These are phyloP conservation scores for Tupaia tana DNA, from an alignment of 2,113 vertebrate genomes.

Conservation along the genomic window DNA sequence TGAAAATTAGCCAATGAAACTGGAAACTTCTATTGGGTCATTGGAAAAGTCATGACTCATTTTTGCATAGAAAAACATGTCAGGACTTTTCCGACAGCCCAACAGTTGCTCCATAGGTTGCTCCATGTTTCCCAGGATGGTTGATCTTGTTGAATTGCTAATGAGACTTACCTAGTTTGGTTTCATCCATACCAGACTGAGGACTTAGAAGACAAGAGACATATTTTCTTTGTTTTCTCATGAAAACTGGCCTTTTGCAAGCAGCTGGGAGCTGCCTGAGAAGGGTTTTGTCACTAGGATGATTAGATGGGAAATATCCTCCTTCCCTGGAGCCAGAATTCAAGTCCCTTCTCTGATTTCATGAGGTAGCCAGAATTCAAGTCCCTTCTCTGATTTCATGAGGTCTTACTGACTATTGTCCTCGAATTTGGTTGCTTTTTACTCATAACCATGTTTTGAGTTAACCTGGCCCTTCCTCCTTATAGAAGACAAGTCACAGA, in stretches of 20 bases:
- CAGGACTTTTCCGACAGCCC: no score
- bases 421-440: background rate
- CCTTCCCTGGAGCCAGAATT: background rate
- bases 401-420: background rate
- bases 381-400: background rate
- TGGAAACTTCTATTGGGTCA: background rate
- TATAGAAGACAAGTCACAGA: background rate
- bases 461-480: background rate
- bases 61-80: no score
- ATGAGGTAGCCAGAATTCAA: conserved; percentile 13
- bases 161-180: background rate
- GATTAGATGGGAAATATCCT: background rate
- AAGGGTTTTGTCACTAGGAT: background rate
- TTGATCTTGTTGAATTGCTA: conserved; percentile 12
- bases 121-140: background rate
- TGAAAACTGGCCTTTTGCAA: background rate
- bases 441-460: background rate
- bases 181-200: background rate
- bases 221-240: background rate
- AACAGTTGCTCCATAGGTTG: background rate
- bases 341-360: background rate
- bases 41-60: no score
- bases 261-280: background rate
- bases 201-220: background rate
- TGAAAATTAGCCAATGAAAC: background rate